Evolutionary conservation across 2,888 invertebrate genomes (phyloP), one percentile per base, ranked within the genome.

Genomic region (Axea sp.): DNA sequence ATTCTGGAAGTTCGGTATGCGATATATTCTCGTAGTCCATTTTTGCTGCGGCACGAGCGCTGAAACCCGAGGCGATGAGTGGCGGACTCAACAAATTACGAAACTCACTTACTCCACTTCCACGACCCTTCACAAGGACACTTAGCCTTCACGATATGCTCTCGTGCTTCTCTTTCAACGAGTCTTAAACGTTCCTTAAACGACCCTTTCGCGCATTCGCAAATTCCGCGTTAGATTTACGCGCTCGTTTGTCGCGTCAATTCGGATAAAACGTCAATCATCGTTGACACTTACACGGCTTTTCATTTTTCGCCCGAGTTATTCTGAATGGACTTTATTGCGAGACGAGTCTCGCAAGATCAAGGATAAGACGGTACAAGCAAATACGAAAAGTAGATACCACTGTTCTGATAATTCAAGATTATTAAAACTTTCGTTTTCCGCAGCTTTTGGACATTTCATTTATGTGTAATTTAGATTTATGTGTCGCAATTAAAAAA

Each of bases 21-120:
- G 49, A 57, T 45, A 57, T 14, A 39, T 62, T 51, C 31, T 17
- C 12, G 22, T 14, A 15, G 15, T 33, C 26, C 51, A 59, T 37
- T 65, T 72, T 72, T 43, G 49, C 45, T 11, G 30, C 26, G 64
- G 59, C 72, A 72, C 72, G 64, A 65, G 71, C 57, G 73, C 37
- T 53, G 72, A 68, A 73, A 75, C 73, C 73, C 55, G 75, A 75
- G 69, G 72, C 75, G 72, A 68, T 74, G 76, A 76, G 76, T 78
- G 76, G 74, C 76, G 75, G 77, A 68, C 75, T 75, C 73, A 62
- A 77, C 76, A 78, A 77, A 78, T 78, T 76, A 77, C 76, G 77
- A 77, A 78, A 78, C 76, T 75, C 76, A 78, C 78, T 77, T 78
- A 77, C 77, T 53, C 65, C 69, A 73, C 76, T 74, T 73, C 41